These are phyloP conservation scores for Tinea pellionella DNA, from an alignment of 2,888 invertebrate genomes.

Conservation along the genomic window DNA sequence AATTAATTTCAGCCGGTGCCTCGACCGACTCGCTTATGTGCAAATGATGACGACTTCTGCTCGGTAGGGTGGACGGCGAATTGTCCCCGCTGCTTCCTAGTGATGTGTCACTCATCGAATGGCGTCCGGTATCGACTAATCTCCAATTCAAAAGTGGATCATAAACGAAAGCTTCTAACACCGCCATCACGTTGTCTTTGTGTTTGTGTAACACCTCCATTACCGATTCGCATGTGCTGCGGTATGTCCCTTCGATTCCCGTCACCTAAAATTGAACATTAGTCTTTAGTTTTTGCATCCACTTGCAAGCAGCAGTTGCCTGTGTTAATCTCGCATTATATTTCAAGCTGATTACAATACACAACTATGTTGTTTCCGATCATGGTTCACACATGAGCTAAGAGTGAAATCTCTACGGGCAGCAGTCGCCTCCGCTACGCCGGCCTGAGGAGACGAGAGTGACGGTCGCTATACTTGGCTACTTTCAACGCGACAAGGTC, in stretches of 20 bases:
- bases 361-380: no score
- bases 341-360: no score
- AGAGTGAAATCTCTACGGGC: no score
- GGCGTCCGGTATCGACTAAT: slow-evolving; percentile 79
- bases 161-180: slow-evolving; percentile 99
- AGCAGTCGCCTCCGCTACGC: no score
- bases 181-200: slow-evolving; percentile 98
- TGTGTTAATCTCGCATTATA: no score
- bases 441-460: no score
- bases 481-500: no score
- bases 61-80: slow-evolving; percentile 48
- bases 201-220: slow-evolving; percentile 95
- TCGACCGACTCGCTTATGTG: slow-evolving; percentile 50
- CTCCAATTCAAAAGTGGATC: slow-evolving; percentile 99
- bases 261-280: slow-evolving; percentile 74
- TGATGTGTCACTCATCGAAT: slow-evolving; percentile 47
- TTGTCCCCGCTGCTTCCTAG: slow-evolving; percentile 45
- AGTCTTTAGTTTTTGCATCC: no score
- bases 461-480: no score
- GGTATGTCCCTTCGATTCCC: slow-evolving; percentile 97
- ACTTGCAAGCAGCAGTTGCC: not conserved
- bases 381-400: no score
- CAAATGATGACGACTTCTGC: slow-evolving; percentile 44
- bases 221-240: slow-evolving; percentile 97
- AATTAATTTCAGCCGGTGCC: slow-evolving; percentile 76